Conservation (phyloP, 1,140 invertebrate species). For the Myzus persicae region DNA sequence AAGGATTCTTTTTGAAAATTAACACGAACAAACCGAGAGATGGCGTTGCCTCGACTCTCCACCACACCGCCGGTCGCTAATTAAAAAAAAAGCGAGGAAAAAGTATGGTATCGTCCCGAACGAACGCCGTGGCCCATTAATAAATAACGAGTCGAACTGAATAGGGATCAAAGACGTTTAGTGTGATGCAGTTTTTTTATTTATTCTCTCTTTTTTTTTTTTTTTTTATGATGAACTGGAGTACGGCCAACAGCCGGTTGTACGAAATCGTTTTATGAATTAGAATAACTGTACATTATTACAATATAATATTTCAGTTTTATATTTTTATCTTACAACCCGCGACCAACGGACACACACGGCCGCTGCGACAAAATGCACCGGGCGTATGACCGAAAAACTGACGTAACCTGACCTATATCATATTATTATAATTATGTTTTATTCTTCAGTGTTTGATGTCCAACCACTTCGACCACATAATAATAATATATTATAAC, state of each 20-base stretch:
- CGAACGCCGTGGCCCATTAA: slow-evolving; percentile 18
- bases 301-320: slow-evolving; percentile 16
- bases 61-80: neutral
- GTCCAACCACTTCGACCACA: neutral
- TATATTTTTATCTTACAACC: slow-evolving; percentile 17
- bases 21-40: slow-evolving; percentile 12
- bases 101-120: neutral
- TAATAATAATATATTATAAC: neutral
- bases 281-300: slow-evolving; percentile 23
- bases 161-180: slow-evolving; percentile 40
- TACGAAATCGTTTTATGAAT: slow-evolving; percentile 42
- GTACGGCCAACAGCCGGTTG: neutral
- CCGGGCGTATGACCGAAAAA: neutral
- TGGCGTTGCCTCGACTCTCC: slow-evolving; percentile 35
- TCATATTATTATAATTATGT: too few species aligned
- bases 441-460: neutral
- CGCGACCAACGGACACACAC: neutral
- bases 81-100: slow-evolving; percentile 16
- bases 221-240: slow-evolving; percentile 9
- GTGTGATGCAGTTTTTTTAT: slow-evolving; percentile 37
- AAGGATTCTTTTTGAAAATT: slow-evolving; percentile 20
- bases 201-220: neutral
- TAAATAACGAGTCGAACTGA: slow-evolving; percentile 53
- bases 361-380: neutral
- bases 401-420: neutral